Evolutionary conservation across 1,140 invertebrate species (phyloP), one percentile per base, ranked within the genome.

Genomic region (Aphelinus atriplicis): DNA sequence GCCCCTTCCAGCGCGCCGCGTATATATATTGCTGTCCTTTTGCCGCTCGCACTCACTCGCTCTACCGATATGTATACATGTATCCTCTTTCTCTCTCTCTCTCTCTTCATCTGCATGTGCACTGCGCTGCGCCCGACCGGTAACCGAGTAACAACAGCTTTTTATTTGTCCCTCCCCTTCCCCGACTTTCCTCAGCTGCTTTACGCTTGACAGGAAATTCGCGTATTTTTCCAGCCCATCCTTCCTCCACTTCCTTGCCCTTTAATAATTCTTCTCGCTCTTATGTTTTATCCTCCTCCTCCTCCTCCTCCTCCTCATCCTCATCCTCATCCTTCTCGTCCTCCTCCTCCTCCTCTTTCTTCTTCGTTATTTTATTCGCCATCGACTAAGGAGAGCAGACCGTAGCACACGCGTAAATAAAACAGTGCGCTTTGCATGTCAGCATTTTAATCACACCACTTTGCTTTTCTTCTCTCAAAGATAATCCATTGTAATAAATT

Each of bases 1-100:
- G 60, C 74, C 68, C 74, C 74, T 76, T 76, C 74, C 63, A 70
- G 43, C 68, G 51, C 7, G 7, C 56, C 53, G 53, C 61, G 61
- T 71, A 76, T 53, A 61, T 75, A 75, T 26, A 26, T 75, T 64
- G 53, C 66, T 75, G 73, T 75, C 66, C 61, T 70, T 70, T 75
- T 56, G 45, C 73, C 5, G 56, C n/a, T 65, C 6, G 46, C 51
- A 26, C 26, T 26, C 26, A 26, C 26, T 26, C 26, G 7, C 9
- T 45, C 3, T 66, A 26, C 7, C 2, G 26, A 45, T 56, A 53
- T 2, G 26, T 55, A 1, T 43, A n/a, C 43, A 2, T 58, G 56
- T n/a, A n/a, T 10, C 56, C 3, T 3, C 26, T 26, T 26, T 26
- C 26, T 26, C 26, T 26, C 26, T 26, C 26, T 26, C 26, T 26